These are phyloP conservation scores for Hypotaenidia okinawae DNA, from an alignment of 2,797 vertebrate species.

Conservation along the genomic window DNA sequence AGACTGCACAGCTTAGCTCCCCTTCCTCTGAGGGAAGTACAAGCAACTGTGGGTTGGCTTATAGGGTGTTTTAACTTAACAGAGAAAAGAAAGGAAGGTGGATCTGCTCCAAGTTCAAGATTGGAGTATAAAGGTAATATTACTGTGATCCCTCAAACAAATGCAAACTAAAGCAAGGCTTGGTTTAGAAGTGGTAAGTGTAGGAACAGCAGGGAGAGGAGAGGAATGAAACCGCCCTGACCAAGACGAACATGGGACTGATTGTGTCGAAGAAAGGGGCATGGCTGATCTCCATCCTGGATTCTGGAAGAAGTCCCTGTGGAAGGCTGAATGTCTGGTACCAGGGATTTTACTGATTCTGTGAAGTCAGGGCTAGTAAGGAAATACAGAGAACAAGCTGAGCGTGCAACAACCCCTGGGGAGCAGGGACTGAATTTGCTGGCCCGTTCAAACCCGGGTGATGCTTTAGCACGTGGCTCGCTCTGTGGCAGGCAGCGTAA, in stretches of 20 bases:
- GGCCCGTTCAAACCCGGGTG: neutral
- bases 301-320: neutral
- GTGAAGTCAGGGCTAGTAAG: slow-evolving; percentile 11
- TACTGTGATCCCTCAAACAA: neutral
- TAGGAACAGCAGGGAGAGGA: neutral
- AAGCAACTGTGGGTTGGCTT: neutral
- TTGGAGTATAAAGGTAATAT: neutral
- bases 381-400: slow-evolving; percentile 38
- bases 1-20: neutral
- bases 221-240: neutral
- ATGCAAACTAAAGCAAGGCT: neutral
- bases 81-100: neutral
- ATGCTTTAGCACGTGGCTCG: neutral
- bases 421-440: slow-evolving; percentile 1
- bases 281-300: neutral
- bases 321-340: neutral
- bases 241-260: neutral
- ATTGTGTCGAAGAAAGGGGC: neutral
- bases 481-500: neutral
- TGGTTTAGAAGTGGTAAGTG: neutral
- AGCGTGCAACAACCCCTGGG: neutral
- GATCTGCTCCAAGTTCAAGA: neutral
- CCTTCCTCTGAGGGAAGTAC: neutral
- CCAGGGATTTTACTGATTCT: slow-evolving; percentile 4
- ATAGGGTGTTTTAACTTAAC: neutral